Evolutionary conservation across 2,888 invertebrate genomes (phyloP).

Genomic region (Eupeodes luniger): DNA sequence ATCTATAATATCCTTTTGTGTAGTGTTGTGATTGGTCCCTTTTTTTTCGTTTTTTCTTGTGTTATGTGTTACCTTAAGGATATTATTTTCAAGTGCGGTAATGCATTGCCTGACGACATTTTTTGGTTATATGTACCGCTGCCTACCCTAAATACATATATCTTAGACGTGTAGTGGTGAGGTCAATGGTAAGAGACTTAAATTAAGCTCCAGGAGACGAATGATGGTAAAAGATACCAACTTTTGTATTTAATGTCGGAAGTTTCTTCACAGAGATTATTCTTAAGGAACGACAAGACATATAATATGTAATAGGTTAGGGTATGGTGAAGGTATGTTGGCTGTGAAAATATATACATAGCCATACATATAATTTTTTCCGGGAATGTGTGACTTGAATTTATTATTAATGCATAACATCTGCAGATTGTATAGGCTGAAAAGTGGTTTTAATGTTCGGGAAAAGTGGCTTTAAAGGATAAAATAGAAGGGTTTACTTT

Average conservation of each 20-base stretch:
- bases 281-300: not conserved
- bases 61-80: slow-evolving; percentile 13
- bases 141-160: too few relatives aligned
- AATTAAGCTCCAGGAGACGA: slow-evolving; percentile 15
- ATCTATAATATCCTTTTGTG: slow-evolving; percentile 38
- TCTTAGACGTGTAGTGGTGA: not conserved
- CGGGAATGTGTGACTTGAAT: slow-evolving; percentile 27
- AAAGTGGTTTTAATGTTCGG: slow-evolving; percentile 15
- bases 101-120: slow-evolving; percentile 17
- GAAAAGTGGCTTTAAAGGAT: slow-evolving; percentile 6
- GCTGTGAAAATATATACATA: not conserved
- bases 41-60: not conserved
- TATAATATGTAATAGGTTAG: not conserved
- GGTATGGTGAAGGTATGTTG: not conserved
- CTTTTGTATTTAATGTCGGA: slow-evolving; percentile 24
- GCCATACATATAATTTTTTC: not conserved
- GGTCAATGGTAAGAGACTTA: slow-evolving; percentile 1
- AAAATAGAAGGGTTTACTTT: not conserved
- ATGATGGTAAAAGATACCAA: slow-evolving; percentile 18
- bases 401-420: not conserved
- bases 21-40: slow-evolving; percentile 19
- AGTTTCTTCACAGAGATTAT: slow-evolving; percentile 32
- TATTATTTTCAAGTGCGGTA: slow-evolving; percentile 37
- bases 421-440: not conserved
- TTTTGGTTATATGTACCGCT: not conserved